Evolutionary conservation across 2,797 vertebrate genomes (phyloP), one percentile per base, ranked within the genome.

Genomic region (Alectoris magna): DNA sequence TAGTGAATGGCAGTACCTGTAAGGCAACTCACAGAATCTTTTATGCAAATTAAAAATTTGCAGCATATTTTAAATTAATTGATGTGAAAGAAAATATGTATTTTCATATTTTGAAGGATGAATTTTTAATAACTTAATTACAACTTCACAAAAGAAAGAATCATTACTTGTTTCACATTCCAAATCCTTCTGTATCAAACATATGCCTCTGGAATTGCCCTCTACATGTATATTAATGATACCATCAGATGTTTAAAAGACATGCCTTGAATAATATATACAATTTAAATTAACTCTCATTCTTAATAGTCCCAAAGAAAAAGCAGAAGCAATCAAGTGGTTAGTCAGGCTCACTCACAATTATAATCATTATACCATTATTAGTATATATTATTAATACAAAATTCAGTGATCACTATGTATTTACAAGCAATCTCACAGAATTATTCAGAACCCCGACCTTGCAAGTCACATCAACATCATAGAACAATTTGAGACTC

Each of bases 61-160:
- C 11, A 60, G 48, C 21, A 27, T 92, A 81, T 94, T 94, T 96
- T 63, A 96, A 93, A 91, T 27, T 84, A 70, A 84, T 41, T 41
- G 11, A 94, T 39, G 58, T 38, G 77, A 64, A 80, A 73, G 34
- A 44, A 59, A 67, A 75, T 48, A 79, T 36, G 26, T 44, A 69
- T 68, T 95, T 92, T 83, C 78, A 76, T 58, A 72, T 95, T 96
- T 88, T 82, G 67, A 96, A 93, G 77, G 69, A 91, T 94, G 23
- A 88, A 90, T 91, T 96, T 93, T 94, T 97, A 97, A 97, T 89
- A 91, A 86, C 80, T 90, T 92, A 95, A 92, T 92, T 96, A 90
- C 53, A 94, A 76, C 36, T 48, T 94, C 84, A 71, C 63, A 90
- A 88, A 94, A 94, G 74, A 85, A 95, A 81, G 68, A 95, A 94